These are phyloP conservation scores for Squalus acanthias DNA, from an alignment of 2,797 vertebrate species.

Conservation along the genomic window DNA sequence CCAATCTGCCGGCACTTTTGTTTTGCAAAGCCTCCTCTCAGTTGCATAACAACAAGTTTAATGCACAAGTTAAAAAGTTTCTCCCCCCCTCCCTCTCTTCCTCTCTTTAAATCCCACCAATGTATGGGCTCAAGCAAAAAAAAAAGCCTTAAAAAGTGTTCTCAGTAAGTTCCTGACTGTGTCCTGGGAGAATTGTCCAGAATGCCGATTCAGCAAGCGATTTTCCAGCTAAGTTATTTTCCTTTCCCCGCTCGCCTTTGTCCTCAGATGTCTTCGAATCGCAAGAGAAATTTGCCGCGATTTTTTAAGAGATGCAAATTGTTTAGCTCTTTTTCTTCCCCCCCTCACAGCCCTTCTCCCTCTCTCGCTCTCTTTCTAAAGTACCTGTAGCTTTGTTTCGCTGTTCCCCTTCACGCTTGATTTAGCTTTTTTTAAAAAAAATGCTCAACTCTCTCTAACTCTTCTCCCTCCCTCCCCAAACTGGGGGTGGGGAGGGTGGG, in stretches of 20 bases:
- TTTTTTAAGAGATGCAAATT: constrained; percentile 38
- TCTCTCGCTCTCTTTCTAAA: constrained; percentile 43
- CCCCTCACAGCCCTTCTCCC: constrained; percentile 42
- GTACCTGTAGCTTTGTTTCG: constrained; percentile 59
- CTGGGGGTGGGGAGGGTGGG: constrained; percentile 40
- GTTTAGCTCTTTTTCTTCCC: constrained; percentile 38
- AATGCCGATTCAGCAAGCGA: neutral
- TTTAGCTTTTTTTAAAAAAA: constrained; percentile 45
- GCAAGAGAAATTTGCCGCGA: constrained; percentile 41
- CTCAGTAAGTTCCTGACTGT: neutral
- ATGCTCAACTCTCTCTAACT: constrained; percentile 48
- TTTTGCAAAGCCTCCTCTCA: neutral
- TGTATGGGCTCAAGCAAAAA: neutral
- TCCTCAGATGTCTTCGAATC: neutral
- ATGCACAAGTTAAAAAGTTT: neutral
- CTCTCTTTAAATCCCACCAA: neutral
- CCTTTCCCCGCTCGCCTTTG: neutral
- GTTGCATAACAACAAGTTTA: neutral
- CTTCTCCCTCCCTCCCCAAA: constrained; percentile 51
- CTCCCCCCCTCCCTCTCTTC: neutral
- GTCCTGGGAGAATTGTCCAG: neutral
- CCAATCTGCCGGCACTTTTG: neutral
- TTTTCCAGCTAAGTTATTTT: neutral
- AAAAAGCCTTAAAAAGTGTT: neutral
- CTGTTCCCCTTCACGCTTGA: constrained; percentile 64